Base-by-base conservation (phyloP, 92 coral and sea anemone genomes). In the Heteractis magnifica region DNA sequence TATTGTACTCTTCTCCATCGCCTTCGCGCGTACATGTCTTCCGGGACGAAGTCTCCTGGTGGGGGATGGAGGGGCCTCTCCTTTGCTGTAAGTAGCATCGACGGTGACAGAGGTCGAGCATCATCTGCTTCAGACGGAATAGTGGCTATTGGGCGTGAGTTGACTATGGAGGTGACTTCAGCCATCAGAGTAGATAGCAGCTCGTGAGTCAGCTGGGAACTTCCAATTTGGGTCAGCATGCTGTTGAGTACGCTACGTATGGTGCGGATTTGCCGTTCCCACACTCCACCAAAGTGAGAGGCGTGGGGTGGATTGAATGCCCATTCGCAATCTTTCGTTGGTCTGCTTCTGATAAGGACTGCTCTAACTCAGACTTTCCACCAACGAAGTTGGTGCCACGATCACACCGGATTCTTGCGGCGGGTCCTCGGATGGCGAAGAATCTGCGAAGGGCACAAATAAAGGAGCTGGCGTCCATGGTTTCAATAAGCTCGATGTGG, bases 121-220 rank as follows among this genome's bases (percentile, higher is more conserved):
- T 59, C 65, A 14, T 59, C 65, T 59, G 65, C 65, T 59, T 59
- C 65, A 59, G 65, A 59, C 65, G 65, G 65, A 59, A 59, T n/a
- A 59, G 65, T 59, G 65, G 65, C 65, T 59, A 59, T 59, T 59
- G 65, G 65, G 65, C 65, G 65, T 59, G n/a, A 59, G 65, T 59
- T 59, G 11, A 59, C 65, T 59, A 59, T 59, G 65, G 65, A 10
- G 65, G 86, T 51, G n/a, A 90, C 90, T 60, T 87, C 93, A 1
- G 93, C 88, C 90, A 87, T 83, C 74, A 90, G 83, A 4, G 90
- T 90, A 8, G 90, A 65, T 51, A 90, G 56, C 15, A 82, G 86
- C 41, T 90, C 84, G 81, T 86, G 92, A 4, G 85, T 89, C 13
- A 89, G 84, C 19, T 83, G 86, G 7, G 71, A 79, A 4, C 77